These are phyloP conservation scores for Plotosus lineatus DNA, from an alignment of 2,113 vertebrate species.

Conservation along the genomic window DNA sequence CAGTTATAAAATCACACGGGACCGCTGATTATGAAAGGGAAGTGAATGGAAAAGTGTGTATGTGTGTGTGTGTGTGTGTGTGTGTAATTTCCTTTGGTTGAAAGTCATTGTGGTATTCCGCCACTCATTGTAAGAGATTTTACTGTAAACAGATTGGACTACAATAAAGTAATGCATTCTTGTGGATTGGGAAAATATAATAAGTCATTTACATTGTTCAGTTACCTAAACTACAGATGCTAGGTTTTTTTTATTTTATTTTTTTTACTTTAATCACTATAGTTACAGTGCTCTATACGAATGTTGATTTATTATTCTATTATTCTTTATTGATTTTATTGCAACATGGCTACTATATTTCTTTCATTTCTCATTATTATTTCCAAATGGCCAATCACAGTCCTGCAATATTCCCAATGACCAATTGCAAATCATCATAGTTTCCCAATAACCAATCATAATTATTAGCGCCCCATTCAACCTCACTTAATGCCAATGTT, in stretches of 20 bases:
- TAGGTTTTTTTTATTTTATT: not conserved
- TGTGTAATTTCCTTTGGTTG: conserved; percentile 25
- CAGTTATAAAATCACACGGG: no score
- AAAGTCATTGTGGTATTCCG: conserved; percentile 30
- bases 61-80: not conserved
- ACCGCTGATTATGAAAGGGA: no score
- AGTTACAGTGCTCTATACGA: no score
- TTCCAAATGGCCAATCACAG: not conserved
- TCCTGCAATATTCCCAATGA: not conserved
- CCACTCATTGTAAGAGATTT: not conserved
- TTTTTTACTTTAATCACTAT: no score
- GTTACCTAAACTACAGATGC: not conserved
- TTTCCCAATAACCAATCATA: not conserved
- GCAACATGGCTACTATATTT: not conserved
- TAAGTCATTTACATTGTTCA: not conserved
- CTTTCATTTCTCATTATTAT: not conserved
- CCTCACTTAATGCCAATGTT: not conserved
- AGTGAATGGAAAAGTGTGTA: no score
- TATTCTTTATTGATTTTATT: not conserved
- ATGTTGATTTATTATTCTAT: no score
- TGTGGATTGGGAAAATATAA: not conserved
- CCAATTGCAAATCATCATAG: not conserved
- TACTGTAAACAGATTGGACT: not conserved
- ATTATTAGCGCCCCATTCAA: no score
- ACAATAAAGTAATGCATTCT: conserved; percentile 13